phyloP scores from a whole-genome alignment of 1,140 invertebrate genomes.

The Lordiphosa collinella region DNA sequence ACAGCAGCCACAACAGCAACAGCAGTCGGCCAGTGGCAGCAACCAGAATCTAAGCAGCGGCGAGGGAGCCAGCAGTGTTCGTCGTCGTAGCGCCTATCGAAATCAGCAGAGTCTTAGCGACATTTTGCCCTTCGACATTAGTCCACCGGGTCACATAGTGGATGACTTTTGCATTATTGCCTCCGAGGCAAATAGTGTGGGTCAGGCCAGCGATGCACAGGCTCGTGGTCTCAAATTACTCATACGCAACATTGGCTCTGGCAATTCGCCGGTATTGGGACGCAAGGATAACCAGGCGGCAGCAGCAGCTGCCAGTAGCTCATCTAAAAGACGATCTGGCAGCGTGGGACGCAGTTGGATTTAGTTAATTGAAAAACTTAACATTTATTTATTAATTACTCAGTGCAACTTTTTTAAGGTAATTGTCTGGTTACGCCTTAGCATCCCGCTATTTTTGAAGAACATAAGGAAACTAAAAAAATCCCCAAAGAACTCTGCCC shows the following conservation, averaged over 20 bases:
- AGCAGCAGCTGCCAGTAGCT: conserved; percentile 33
- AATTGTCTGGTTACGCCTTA: too few relatives aligned
- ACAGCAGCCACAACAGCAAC: conserved; percentile 41
- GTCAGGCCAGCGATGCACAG: conserved; percentile 81
- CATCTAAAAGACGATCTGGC: conserved; percentile 65
- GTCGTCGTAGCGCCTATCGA: conserved; percentile 81
- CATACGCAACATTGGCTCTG: conserved; percentile 88
- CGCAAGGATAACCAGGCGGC: conserved; percentile 81
- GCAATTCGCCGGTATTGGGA: conserved; percentile 88
- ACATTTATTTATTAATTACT: too few relatives aligned
- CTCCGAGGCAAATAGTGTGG: conserved; percentile 82
- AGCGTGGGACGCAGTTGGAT: conserved; percentile 78
- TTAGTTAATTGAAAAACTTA: too few relatives aligned
- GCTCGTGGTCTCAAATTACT: conserved; percentile 87
- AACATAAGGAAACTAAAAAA: too few relatives aligned
- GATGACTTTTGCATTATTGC: conserved; percentile 96
- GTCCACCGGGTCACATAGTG: conserved; percentile 88
- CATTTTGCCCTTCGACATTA: conserved; percentile 82
- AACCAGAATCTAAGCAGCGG: conserved; percentile 46
- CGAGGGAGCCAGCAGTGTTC: conserved; percentile 26
- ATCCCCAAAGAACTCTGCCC: too few relatives aligned
- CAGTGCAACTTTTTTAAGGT: too few relatives aligned
- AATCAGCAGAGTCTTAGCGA: conserved; percentile 81
- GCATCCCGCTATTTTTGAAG: too few relatives aligned
- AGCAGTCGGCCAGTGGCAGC: conserved; percentile 19